Percentiles rank a stretch among this genome's conserved stretches.
These are phyloP conservation scores for Mormyrus iriodes DNA, from an alignment of 2,113 vertebrate genomes.

Conservation along the genomic window DNA sequence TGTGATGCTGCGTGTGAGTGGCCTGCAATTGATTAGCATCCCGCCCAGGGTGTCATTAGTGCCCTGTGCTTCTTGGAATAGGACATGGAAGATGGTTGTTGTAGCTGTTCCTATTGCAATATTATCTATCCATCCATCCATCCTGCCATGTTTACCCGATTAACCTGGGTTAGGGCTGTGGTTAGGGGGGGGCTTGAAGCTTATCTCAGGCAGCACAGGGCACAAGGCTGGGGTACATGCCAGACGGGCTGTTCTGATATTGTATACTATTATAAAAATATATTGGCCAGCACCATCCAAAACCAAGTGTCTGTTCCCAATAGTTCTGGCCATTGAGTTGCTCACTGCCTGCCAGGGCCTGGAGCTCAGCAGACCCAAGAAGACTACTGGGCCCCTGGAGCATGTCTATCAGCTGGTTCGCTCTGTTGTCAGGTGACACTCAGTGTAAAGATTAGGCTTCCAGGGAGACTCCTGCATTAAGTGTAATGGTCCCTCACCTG, in stretches of 20 bases:
- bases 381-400: constrained; percentile 70
- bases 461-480: background rate
- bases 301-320: background rate
- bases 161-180: background rate
- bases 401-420: constrained; percentile 72
- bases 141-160: background rate
- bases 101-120: background rate
- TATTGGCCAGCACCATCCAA: constrained; percentile 22
- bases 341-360: constrained; percentile 74
- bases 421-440: constrained; percentile 66
- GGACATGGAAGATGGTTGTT: background rate
- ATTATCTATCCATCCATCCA: background rate
- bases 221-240: background rate
- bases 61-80: background rate
- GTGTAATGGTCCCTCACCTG: background rate
- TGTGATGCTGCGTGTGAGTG: background rate
- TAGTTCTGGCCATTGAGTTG: constrained; percentile 73
- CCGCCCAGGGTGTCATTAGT: too few species aligned
- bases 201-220: background rate
- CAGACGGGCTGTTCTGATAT: background rate
- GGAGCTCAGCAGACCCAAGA: constrained; percentile 72
- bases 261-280: background rate
- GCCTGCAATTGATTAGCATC: background rate
- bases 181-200: background rate
- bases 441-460: constrained; percentile 26